phyloP scores from a whole-genome alignment of 2,797 vertebrate species.

The Spatula clypeata region DNA sequence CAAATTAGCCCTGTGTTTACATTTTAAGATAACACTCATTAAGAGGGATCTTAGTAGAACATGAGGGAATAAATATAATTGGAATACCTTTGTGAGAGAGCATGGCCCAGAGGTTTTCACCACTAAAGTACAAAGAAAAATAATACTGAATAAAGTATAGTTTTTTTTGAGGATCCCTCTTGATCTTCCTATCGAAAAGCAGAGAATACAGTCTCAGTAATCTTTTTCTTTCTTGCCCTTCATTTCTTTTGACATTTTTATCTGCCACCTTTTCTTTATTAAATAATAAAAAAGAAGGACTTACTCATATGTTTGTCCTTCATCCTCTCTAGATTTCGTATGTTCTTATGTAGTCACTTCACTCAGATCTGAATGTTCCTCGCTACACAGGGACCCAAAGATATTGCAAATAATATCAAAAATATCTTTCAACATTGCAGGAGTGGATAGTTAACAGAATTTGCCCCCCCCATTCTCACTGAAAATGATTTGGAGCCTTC shows the following conservation, averaged over 20 bases:
- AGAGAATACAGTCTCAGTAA: not conserved
- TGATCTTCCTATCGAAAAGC: not conserved
- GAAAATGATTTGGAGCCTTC: not conserved
- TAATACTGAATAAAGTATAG: not conserved
- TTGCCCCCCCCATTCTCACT: not conserved
- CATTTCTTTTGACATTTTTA: not conserved
- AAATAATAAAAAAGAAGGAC: not conserved
- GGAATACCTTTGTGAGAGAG: slow-evolving; percentile 20
- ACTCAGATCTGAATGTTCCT: not conserved
- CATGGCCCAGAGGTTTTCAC: not conserved
- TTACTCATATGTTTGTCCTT: not conserved
- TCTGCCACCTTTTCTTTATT: not conserved
- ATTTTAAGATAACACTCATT: slow-evolving; percentile 29
- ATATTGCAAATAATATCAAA: not conserved
- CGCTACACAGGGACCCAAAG: not conserved
- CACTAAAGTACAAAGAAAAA: not conserved
- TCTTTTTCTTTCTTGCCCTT: not conserved
- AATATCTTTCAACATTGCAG: not conserved
- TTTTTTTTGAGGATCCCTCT: not conserved
- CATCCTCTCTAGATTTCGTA: not conserved
- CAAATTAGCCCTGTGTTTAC: slow-evolving; percentile 1
- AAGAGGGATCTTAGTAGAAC: slow-evolving; percentile 9
- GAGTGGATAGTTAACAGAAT: not conserved
- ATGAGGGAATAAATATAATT: not conserved
- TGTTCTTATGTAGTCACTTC: not conserved